A percentile compares a stretch with the other conserved stretches of the same genome.
Evolutionary conservation across 2,888 invertebrate species (phyloP).

Genomic region (Brenthis ino): DNA sequence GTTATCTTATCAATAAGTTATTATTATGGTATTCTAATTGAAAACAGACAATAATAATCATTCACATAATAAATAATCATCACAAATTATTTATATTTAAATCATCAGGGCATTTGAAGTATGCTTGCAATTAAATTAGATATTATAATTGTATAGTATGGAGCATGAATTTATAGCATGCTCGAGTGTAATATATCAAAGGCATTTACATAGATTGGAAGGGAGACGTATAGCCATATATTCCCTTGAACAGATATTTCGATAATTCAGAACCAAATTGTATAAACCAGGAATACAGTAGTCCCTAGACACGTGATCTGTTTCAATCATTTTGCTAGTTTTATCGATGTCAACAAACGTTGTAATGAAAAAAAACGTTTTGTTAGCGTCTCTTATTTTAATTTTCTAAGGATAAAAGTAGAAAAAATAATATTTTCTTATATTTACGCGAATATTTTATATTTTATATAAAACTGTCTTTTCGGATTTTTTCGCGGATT

Average conservation of each 20-base stretch:
- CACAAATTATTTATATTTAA: not conserved
- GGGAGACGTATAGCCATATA: constrained; percentile 22
- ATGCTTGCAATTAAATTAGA: constrained; percentile 1
- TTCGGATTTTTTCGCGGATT: too few relatives aligned
- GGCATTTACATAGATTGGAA: constrained; percentile 29
- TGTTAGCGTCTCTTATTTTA: too few relatives aligned
- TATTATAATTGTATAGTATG: constrained; percentile 2
- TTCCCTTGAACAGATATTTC: constrained; percentile 22
- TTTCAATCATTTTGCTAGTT: not conserved
- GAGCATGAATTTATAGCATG: constrained; percentile 20
- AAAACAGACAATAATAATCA: too few relatives aligned
- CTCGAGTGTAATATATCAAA: constrained; percentile 22
- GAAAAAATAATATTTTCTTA: too few relatives aligned
- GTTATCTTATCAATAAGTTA: too few relatives aligned
- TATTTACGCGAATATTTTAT: too few relatives aligned
- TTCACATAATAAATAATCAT: too few relatives aligned
- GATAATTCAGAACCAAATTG: constrained; percentile 13
- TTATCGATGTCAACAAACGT: too few relatives aligned
- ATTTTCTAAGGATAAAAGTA: too few relatives aligned
- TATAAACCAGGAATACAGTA: not conserved
- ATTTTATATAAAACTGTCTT: too few relatives aligned
- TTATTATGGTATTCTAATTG: too few relatives aligned
- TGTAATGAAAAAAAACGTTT: too few relatives aligned
- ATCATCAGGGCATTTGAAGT: not conserved
- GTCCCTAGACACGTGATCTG: not conserved